Evolutionary conservation across 2,888 invertebrate genomes (phyloP), one percentile per base, ranked within the genome.

Genomic region (Drosophila merina): DNA sequence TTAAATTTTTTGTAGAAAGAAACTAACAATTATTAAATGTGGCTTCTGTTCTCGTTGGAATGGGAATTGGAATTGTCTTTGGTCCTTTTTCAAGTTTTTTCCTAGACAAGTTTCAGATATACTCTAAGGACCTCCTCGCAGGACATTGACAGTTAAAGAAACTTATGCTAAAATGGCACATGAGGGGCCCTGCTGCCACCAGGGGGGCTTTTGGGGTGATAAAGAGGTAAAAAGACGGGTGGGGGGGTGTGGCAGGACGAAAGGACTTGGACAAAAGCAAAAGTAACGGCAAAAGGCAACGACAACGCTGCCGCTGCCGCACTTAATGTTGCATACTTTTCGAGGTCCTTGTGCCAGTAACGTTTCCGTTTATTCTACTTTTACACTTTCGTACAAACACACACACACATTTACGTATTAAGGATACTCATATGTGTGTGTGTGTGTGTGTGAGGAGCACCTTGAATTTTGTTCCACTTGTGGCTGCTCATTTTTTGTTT

Each of bases 281-380:
- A n/a, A 20, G 48, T n/a, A 49, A 57, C 40, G 52, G 44, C 54
- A 54, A 44, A 33, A 51, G 31, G 47, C 51, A 45, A 20, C 71
- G 58, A 48, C 69, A 47, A 55, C 42, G 54, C 40, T 33, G 49
- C 69, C 74, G 54, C 48, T 42, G 54, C 71, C 74, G 74, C 80
- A 78, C 78, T 85, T 85, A 85, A 77, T 79, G 86, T 75, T 79
- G 87, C 86, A 86, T 85, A 85, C 86, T 79, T 82, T 79, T 79
- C 38, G 75, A 77, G 86, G 87, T 84, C 84, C 87, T 84, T 84
- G 84, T 82, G 80, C 87, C 36, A 87, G 80, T 85, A 85, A 86
- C 80, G 83, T 76, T 85, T 85, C 84, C 87, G 87, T 77, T 83
- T 74, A 83, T 80, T 80, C 77, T 77, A 82, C 75, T 79, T 79